Base-by-base conservation (phyloP, 2,888 invertebrate species). In the Lasioglossum villosulum region DNA sequence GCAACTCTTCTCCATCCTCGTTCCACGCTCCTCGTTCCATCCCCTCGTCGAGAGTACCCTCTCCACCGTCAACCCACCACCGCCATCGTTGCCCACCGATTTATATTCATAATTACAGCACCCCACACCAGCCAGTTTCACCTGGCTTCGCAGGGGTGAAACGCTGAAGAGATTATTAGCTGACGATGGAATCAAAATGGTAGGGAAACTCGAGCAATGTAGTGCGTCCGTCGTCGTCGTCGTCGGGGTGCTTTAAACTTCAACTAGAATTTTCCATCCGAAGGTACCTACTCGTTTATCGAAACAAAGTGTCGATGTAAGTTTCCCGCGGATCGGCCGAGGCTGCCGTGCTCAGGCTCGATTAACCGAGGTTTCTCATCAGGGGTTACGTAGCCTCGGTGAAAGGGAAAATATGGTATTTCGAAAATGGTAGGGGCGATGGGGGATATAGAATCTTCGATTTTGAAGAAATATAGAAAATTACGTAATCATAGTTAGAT, bases 41-140 rank as follows among this genome's bases (percentile, higher is more conserved):
- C 45, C 78, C 80, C 75, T 83, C 79, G 23, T 30, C 30, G 16
- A 30, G 63, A 80, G 78, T 80, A 70, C 84, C 80, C 75, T 78
- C 59, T 74, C 76, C 56, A 2, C 37, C 71, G 34, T 77, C 81
- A 30, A 39, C n/a, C 86, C 78, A 84, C 80, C 76, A 80, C 79
- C 80, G 87, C 88, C 90, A 83, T 88, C 89, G 87, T 91, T 90
- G 91, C 90, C 87, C 92, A 90, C 91, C 93, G 92, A 94, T 94
- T 93, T 94, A 94, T 94, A 94, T 94, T 93, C 94, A 94, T 94
- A 94, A 94, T 94, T 94, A 93, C 93, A 86, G 84, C 83, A 74
- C 86, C 78, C 81, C 81, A 78, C 86, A 77, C 87, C 91, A 84
- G 88, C 86, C 83, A 83, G 89, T 90, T 91, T 90, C 89, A 92